Base-by-base conservation (phyloP, 2,888 invertebrate species). In the Crossocerus cetratus region DNA sequence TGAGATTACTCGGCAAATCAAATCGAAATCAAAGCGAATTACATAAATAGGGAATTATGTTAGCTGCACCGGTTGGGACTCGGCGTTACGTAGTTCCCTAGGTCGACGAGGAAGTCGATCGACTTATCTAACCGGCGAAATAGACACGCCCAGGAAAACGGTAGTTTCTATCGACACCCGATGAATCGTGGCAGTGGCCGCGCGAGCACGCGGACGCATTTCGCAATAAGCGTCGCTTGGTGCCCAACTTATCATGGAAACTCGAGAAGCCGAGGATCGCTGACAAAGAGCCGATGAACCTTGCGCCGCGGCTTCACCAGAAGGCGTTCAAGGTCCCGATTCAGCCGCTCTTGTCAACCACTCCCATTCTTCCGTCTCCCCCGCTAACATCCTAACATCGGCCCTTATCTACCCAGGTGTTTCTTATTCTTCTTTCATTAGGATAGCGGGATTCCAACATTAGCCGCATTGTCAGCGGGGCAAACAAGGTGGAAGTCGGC, bases 141-240 rank as follows among this genome's bases (percentile, higher is more conserved):
- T 32, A 49, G 66, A 20, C 60, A 67, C 59, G 56, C 60, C 67
- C 67, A 74, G 55, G 43, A 65, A 69, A 45, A 57, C 42, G 32
- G 64, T 44, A 43, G 49, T 58, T 65, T 62, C 55, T 32, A 60
- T 14, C 54, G 43, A 18, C 21, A 21, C 4, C 20, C n/a, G 20
- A 60, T 44, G 55, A 60, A 53, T 55, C 43, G 61, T 18, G n/a
- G 42, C 49, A 58, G 18, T 53, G 20, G 32, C n/a, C n/a, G n/a
- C n/a, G 20, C 32, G 22, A 20, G 22, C 21, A n/a, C 61, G 63
- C 45, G 43, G 2, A 8, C 13, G 21, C 54, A 14, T 59, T 66
- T 22, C 21, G 56, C 22, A 60, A 68, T 49, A 60, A 42, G 21
- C 49, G 32, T 49, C 62, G 67, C 22, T 8, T 58, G 14, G n/a